Evolutionary conservation across 2,797 vertebrate genomes (phyloP).

Genomic region (Coendou prehensilis): DNA sequence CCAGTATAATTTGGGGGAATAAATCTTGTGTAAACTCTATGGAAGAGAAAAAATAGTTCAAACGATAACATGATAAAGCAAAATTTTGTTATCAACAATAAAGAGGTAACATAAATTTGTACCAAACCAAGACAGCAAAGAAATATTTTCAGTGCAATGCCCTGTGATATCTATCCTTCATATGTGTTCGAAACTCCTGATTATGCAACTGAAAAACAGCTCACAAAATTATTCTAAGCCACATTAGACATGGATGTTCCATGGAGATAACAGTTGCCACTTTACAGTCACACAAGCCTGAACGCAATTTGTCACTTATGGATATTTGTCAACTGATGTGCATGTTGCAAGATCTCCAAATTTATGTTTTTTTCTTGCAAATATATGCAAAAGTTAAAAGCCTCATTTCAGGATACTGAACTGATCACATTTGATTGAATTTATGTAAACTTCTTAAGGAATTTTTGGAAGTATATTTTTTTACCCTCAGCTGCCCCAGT

Average conservation of each 20-base stretch:
- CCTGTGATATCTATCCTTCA: not conserved
- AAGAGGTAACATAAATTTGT: not conserved
- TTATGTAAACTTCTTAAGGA: not conserved
- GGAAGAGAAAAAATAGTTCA: not conserved
- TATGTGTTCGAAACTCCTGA: not conserved
- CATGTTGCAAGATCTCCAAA: not conserved
- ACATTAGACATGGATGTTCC: conserved; percentile 35
- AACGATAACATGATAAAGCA: not conserved
- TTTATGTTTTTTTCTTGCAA: not conserved
- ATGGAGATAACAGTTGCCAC: not conserved
- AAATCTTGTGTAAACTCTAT: not conserved
- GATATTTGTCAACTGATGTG: not conserved
- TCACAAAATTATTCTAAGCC: not conserved
- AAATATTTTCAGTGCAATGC: not conserved
- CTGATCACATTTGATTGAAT: not conserved
- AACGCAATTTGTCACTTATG: not conserved
- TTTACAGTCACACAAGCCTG: not conserved
- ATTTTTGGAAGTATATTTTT: not conserved
- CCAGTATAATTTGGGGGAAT: not conserved
- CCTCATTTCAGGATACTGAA: not conserved
- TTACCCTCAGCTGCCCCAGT: not conserved
- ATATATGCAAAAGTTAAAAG: not conserved
- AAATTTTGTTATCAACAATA: not conserved
- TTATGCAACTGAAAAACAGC: not conserved
- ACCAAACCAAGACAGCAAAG: not conserved